phyloP scores from a whole-genome alignment of 2,113 vertebrate species.

The Dromaius novaehollandiae region DNA sequence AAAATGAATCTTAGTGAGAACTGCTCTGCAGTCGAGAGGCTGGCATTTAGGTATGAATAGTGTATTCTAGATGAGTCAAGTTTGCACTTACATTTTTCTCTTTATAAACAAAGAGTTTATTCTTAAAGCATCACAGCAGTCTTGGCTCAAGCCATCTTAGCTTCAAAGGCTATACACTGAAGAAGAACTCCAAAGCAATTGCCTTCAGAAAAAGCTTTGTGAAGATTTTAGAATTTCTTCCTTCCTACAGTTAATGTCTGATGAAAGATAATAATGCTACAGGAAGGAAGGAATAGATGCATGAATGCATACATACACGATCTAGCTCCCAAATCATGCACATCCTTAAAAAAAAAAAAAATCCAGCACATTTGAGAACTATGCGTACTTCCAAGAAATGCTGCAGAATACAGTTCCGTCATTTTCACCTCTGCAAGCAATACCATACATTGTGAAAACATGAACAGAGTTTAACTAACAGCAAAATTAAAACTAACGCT shows the following conservation, averaged over 20 bases:
- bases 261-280: neutral
- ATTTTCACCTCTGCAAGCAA: neutral
- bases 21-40: constrained; percentile 27
- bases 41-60: constrained; percentile 54
- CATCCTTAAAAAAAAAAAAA: neutral
- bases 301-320: neutral
- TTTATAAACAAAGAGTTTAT: constrained; percentile 59
- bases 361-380: neutral
- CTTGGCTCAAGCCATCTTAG: constrained; percentile 55
- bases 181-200: constrained; percentile 44
- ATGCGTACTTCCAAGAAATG: neutral
- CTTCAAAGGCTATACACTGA: constrained; percentile 57
- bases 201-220: constrained; percentile 56
- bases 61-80: constrained; percentile 54
- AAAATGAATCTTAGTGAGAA: constrained; percentile 54
- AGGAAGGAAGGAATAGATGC: constrained; percentile 51
- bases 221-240: neutral
- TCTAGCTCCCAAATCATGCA: neutral
- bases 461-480: neutral
- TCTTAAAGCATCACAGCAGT: constrained; percentile 53
- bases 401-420: neutral
- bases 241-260: neutral
- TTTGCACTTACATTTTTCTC: constrained; percentile 59
- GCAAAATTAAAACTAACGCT: neutral
- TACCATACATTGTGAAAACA: neutral